Evolutionary conservation across 2,113 vertebrate genomes (phyloP), one percentile per base, ranked within the genome.

Genomic region (Dryoscopus gambensis): DNA sequence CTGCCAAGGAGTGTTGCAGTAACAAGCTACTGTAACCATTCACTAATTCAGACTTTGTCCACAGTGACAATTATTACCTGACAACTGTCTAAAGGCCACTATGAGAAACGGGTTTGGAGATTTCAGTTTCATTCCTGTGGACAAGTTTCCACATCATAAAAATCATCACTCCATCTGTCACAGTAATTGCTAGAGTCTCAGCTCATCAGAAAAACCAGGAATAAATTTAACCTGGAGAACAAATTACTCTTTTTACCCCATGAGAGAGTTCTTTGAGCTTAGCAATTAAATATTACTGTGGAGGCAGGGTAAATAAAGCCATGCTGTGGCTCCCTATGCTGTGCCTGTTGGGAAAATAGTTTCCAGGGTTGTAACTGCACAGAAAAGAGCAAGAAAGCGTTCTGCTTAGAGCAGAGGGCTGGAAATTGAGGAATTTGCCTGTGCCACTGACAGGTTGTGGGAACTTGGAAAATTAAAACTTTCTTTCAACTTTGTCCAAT

Each of bases 151-250:
- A 80, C 64, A 74, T 93, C 52, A 75, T 90, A 94, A 92, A 95
- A 94, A 91, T 96, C 80, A 82, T 89, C 80, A 71, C 59, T 93
- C 65, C 76, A 33, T 90, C 85, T 94, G 93, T 86, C 92, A 86
- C 47, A 49, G 76, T 84, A 95, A 95, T 96, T 92, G 59, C 68
- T 81, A 64, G 76, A 63, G 40, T 77, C n/a, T 74, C 9, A 2
- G 31, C 56, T 93, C 79, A 47, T 74, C 90, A 93, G 52, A 52
- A 77, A 86, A 93, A 73, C 2, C 37, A 39, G 59, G 75, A 82
- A 88, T 50, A 85, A 82, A 75, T 90, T 84, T 90, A 88, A 94
- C 49, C 44, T 64, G 40, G 49, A 78, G 76, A 96, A 68, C 18
- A 85, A 87, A 91, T 96, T 83, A 44, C 56, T 71, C 56, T 57